Conservation (phyloP, 2,888 invertebrate species). For the Trichopoda pennipes region DNA sequence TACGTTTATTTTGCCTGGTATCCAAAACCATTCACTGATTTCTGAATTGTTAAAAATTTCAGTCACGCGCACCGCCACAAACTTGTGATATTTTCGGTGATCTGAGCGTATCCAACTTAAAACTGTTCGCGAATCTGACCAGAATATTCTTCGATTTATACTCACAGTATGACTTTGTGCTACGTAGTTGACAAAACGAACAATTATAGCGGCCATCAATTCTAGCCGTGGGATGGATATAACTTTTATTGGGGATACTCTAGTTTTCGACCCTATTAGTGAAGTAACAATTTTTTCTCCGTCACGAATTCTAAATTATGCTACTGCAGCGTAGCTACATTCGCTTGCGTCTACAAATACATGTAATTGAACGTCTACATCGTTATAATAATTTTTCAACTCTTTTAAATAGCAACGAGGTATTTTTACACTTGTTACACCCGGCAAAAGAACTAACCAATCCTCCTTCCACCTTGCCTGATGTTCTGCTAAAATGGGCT, state of each 20-base stretch:
- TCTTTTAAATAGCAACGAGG: slow-evolving; percentile 17
- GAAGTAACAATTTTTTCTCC: slow-evolving; percentile 1
- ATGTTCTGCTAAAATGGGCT: no score
- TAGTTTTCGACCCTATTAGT: slow-evolving; percentile 44
- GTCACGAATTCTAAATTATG: slow-evolving; percentile 43
- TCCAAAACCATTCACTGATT: slow-evolving; percentile 38
- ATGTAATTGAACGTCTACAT: slow-evolving; percentile 46
- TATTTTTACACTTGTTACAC: slow-evolving; percentile 52
- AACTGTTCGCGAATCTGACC: slow-evolving; percentile 36
- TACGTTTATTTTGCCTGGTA: no score
- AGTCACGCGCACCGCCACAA: slow-evolving; percentile 38
- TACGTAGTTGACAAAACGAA: slow-evolving; percentile 55
- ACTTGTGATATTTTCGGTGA: slow-evolving; percentile 50
- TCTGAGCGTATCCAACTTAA: slow-evolving; percentile 41
- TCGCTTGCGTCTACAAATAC: slow-evolving; percentile 65
- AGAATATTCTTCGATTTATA: slow-evolving; percentile 20
- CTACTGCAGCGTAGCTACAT: slow-evolving; percentile 38
- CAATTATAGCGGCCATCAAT: slow-evolving; percentile 54
- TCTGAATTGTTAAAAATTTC: slow-evolving; percentile 46
- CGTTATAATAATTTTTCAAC: slow-evolving; percentile 1
- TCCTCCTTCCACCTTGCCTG: no score
- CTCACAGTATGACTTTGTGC: not conserved
- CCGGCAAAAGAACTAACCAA: no score
- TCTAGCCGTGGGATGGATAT: slow-evolving; percentile 57
- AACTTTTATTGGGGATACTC: slow-evolving; percentile 58